These are phyloP conservation scores for Volucella bombylans DNA, from an alignment of 2,888 invertebrate species.

Conservation along the genomic window DNA sequence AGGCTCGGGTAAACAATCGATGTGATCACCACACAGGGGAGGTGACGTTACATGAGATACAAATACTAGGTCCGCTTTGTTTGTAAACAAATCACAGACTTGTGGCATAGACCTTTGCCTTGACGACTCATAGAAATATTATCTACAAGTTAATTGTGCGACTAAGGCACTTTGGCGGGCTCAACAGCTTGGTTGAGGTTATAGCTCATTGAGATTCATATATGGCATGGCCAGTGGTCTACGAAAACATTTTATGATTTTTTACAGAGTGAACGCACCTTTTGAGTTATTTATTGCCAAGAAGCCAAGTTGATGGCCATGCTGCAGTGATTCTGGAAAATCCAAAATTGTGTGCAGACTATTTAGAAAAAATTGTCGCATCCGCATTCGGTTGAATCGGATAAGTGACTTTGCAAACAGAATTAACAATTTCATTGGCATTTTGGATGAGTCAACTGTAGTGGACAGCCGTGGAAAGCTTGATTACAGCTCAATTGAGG, in stretches of 20 bases:
- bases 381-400: slow-evolving; percentile 33
- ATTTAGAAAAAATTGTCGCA: slow-evolving; percentile 24
- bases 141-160: background rate
- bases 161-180: background rate
- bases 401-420: slow-evolving; percentile 38
- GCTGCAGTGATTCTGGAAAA: slow-evolving; percentile 33
- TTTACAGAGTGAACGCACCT: slow-evolving; percentile 33
- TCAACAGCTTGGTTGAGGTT: too few relatives aligned
- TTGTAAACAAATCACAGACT: slow-evolving; percentile 19
- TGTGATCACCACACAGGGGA: background rate
- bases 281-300: slow-evolving; percentile 55
- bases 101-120: slow-evolving; percentile 3
- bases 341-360: slow-evolving; percentile 54
- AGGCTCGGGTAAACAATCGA: slow-evolving; percentile 25
- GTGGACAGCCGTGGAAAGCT: background rate
- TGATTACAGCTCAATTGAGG: background rate
- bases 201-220: slow-evolving; percentile 48
- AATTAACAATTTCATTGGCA: slow-evolving; percentile 42
- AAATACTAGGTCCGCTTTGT: background rate
- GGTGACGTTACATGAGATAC: slow-evolving; percentile 30
- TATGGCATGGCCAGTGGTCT: slow-evolving; percentile 16
- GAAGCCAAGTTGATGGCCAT: slow-evolving; percentile 5
- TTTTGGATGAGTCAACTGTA: slow-evolving; percentile 23
- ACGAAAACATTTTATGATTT: background rate
- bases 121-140: background rate